Evolutionary conservation across 1,140 invertebrate genomes (phyloP), one percentile per base, ranked within the genome.

Genomic region (Drosophila insularis): DNA sequence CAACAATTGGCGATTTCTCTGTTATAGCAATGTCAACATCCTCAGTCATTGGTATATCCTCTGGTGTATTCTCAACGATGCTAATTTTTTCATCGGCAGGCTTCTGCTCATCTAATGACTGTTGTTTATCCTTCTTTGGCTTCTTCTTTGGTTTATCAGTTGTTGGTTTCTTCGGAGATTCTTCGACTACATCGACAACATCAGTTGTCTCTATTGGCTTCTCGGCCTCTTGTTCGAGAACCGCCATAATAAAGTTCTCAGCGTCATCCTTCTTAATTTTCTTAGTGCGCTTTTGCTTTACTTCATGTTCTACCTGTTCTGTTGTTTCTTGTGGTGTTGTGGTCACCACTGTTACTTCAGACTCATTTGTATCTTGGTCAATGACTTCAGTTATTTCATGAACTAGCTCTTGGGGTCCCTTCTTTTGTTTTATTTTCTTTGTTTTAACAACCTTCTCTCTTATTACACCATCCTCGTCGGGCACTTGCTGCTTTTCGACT

Each of bases 361-460:
- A 80, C 71, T 90, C 81, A 17, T 75, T 74, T n/a, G 89, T 89
- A 53, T 91, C 91, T 63, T 92, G 76, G 61, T 92, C 90, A 21
- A 63, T 70, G 53, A 93, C 66, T 56, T 86, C 87, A n/a, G 74
- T 69, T 39, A 91, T 84, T 2, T 90, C 81, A 60, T 86, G 71
- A 60, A 86, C 65, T 14, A 82, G 14, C 69, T 91, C 89, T 17
- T 77, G 63, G 0, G 65, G 56, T 4, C 81, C 86, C 65, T 76
- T 87, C 35, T 79, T 90, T 6, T 81, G 80, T 19, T 91, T 91
- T n/a, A 91, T 78, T 65, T 84, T 91, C 50, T 91, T 91, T 23
- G 82, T 91, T 54, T 90, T 92, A 2, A 90, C 68, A 50, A 80
- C 81, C 63, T 90, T 91, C 63, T 89, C 72, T 65, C 67, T 81